phyloP scores from a whole-genome alignment of 2,797 vertebrate species.

The Scolopax rusticola region DNA sequence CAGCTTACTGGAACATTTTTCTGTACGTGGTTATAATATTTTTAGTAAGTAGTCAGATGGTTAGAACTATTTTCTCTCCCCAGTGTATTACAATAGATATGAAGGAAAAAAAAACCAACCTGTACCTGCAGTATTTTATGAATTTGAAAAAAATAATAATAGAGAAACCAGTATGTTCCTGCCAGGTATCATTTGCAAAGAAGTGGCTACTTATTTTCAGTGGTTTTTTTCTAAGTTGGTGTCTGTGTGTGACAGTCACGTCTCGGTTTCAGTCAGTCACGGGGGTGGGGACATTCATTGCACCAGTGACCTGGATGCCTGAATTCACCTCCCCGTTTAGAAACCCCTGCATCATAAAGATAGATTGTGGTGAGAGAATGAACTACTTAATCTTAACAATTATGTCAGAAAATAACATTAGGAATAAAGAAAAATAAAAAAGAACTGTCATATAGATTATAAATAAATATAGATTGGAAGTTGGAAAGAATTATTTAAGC shows the following conservation, averaged over 20 bases:
- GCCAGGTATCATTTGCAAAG: background rate
- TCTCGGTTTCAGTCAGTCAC: background rate
- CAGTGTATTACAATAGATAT: background rate
- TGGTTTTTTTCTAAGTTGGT: background rate
- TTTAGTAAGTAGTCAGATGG: background rate
- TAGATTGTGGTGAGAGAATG: background rate
- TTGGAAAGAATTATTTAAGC: background rate
- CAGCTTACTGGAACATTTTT: background rate
- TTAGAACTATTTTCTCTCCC: constrained; percentile 2
- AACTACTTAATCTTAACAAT: background rate
- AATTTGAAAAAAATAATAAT: background rate
- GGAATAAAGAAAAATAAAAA: background rate
- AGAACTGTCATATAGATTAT: background rate
- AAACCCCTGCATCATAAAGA: background rate
- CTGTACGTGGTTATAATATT: background rate
- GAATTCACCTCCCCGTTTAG: background rate
- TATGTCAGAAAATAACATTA: background rate
- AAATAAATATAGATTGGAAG: background rate
- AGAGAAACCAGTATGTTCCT: background rate
- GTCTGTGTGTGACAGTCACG: background rate
- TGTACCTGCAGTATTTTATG: background rate
- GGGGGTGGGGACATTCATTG: background rate
- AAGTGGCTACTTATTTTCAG: background rate
- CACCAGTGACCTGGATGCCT: background rate
- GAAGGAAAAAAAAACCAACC: background rate